phyloP scores from a whole-genome alignment of 2,113 vertebrate species.

The Ailurus styani region DNA sequence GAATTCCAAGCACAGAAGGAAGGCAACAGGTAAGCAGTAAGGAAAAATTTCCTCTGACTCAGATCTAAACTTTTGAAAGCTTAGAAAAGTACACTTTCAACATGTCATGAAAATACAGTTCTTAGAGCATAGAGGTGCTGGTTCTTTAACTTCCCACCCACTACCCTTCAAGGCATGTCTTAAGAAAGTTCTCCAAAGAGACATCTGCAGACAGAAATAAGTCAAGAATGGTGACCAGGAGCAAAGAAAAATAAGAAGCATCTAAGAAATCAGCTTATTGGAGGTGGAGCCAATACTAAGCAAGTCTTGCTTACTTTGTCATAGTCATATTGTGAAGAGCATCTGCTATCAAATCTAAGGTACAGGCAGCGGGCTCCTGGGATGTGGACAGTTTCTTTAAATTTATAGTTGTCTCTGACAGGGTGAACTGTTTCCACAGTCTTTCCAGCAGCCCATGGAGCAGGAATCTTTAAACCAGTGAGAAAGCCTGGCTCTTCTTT shows the following conservation, averaged over 20 bases:
- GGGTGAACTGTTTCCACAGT: slow-evolving; percentile 98
- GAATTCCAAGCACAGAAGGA: background rate
- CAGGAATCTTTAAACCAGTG: slow-evolving; percentile 97
- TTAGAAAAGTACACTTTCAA: background rate
- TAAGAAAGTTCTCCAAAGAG: slow-evolving; percentile 39
- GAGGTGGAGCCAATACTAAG: background rate
- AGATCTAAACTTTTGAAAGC: background rate
- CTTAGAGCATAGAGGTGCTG: background rate
- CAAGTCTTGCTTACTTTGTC: slow-evolving; percentile 89
- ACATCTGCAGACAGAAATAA: slow-evolving; percentile 37
- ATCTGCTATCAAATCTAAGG: slow-evolving; percentile 96
- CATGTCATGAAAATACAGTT: background rate
- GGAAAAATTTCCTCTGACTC: background rate
- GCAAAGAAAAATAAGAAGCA: slow-evolving; percentile 69
- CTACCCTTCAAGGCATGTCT: background rate
- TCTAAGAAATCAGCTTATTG: background rate
- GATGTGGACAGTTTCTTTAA: slow-evolving; percentile 98
- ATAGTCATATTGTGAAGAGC: slow-evolving; percentile 99
- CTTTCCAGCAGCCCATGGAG: slow-evolving; percentile 98
- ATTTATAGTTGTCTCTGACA: slow-evolving; percentile 98
- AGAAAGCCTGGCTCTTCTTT: slow-evolving; percentile 97
- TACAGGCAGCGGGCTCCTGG: slow-evolving; percentile 97
- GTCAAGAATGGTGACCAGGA: slow-evolving; percentile 29
- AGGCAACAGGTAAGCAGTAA: background rate
- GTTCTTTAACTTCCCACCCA: background rate